phyloP scores from a whole-genome alignment of 2,888 invertebrate genomes.

The Scaeva pyrastri region DNA sequence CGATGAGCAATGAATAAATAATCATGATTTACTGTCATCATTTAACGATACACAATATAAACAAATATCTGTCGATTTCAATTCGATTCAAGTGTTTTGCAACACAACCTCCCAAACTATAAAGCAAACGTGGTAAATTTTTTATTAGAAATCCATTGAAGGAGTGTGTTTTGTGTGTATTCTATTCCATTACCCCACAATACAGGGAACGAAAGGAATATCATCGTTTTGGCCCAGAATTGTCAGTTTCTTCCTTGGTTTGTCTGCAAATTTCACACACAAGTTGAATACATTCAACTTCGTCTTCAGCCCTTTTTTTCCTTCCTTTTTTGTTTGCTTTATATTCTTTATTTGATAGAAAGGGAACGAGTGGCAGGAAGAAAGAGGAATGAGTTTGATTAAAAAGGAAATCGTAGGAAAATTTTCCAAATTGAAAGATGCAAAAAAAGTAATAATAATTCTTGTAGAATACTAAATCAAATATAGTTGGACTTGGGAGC shows the following conservation, averaged over 20 bases:
- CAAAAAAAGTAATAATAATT: constrained; percentile 37
- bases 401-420: constrained; percentile 24
- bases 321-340: constrained; percentile 17
- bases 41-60: too few species aligned
- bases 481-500: background rate
- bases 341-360: background rate
- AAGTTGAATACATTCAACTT: constrained; percentile 13
- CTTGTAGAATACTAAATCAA: constrained; percentile 15
- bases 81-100: background rate
- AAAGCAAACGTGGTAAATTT: constrained; percentile 24
- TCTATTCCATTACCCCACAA: background rate
- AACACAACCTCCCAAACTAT: constrained; percentile 8
- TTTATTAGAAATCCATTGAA: constrained; percentile 41
- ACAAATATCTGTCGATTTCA: background rate
- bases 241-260: constrained; percentile 20
- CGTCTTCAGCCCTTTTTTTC: background rate
- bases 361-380: background rate
- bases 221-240: constrained; percentile 19
- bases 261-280: constrained; percentile 28
- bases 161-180: background rate
- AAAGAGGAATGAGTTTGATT: constrained; percentile 32
- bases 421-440: constrained; percentile 34
- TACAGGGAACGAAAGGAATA: background rate
- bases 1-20: too few species aligned
- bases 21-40: too few species aligned